Base-by-base conservation (phyloP, 1,140 invertebrate genomes). In the Drepana arcuata region DNA sequence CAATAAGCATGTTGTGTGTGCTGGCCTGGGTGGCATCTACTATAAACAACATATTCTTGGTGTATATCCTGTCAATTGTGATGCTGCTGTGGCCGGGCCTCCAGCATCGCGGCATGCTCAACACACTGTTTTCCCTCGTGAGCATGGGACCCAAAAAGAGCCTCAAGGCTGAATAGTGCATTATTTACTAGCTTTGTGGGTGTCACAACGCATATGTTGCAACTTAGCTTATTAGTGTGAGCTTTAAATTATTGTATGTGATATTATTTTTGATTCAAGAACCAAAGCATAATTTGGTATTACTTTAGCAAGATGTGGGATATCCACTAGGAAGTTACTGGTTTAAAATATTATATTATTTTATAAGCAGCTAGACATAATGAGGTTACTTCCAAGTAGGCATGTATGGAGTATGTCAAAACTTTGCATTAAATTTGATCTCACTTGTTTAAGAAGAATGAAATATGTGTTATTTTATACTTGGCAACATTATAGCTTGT, bases 41-140 rank as follows among this genome's bases (percentile, higher is more conserved):
- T 2, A 83, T 95, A 27, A 91, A 95, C 68, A 96, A 95, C 73
- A 73, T 94, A 21, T 87, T 95, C 40, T 78, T 96, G 7, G 87
- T 92, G 27, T 96, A 95, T 63, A 61, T 94, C 16, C 66, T 89
- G 13, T 71, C 85, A 1, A 64, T 82, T 9, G 54, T 83, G 2
- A 32, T 86, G 14, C 54, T 85, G 11, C 64, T 89, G 46, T 83
- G 85, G 70, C 88, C 88, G 0, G 88, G 88, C 1, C 72, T 81
- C 7, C 64, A 69, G 26, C 57, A 67, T 16, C 36, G 48, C 6
- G 77, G 71, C 24, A 56, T 69, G 2, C 62, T 71, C 32, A 77
- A 77, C 25, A 60, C 48, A 3, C n/a, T 77, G 1, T 38, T 72
- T 9, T 62, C 65, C 3, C 48, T 72, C 38, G 35, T 73, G 28